phyloP scores from a whole-genome alignment of 2,113 vertebrate species.

The Callopanchax toddi region DNA sequence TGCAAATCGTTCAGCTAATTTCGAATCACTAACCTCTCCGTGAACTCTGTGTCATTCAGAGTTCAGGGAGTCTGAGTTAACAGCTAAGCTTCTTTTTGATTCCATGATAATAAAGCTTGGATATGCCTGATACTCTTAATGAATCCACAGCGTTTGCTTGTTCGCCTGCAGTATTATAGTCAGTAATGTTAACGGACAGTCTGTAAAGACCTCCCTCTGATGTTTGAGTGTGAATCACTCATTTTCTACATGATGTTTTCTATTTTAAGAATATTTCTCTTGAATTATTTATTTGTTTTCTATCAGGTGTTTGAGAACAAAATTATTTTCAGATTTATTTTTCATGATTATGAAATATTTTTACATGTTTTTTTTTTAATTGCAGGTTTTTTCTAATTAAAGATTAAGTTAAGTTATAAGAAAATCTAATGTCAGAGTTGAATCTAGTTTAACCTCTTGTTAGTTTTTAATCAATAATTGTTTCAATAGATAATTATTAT shows the following conservation, averaged over 20 bases:
- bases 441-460: no score
- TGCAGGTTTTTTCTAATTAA: no score
- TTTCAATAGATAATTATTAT: no score
- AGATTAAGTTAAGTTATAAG: no score
- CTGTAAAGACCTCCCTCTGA: background rate
- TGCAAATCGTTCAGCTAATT: slow-evolving; percentile 50
- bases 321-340: no score
- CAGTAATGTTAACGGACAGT: slow-evolving; percentile 4
- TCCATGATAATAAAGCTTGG: slow-evolving; percentile 44
- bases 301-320: no score
- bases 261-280: background rate
- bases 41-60: slow-evolving; percentile 68
- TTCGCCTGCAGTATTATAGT: slow-evolving; percentile 14
- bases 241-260: background rate
- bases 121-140: slow-evolving; percentile 28
- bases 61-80: slow-evolving; percentile 66
- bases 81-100: slow-evolving; percentile 69
- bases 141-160: slow-evolving; percentile 26
- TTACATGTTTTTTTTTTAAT: no score
- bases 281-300: no score
- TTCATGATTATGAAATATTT: no score
- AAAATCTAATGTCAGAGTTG: no score
- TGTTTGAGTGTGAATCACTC: background rate
- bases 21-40: slow-evolving; percentile 60
- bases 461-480: no score